Evolutionary conservation across 2,888 invertebrate species (phyloP).

Genomic region (Eupithecia dodoneata): DNA sequence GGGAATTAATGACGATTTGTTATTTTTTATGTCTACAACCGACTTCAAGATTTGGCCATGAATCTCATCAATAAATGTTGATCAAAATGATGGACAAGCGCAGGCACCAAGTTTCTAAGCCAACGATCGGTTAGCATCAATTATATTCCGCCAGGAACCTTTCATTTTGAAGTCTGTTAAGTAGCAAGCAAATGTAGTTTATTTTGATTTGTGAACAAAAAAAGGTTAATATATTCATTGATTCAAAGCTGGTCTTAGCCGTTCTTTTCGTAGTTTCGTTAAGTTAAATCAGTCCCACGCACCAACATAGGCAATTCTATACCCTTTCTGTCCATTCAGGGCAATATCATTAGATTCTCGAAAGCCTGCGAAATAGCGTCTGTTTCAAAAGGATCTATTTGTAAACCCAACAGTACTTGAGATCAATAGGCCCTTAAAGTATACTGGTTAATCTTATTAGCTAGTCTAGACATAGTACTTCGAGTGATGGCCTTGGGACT

Average conservation of each 20-base stretch:
- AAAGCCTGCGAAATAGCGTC: conserved; percentile 3
- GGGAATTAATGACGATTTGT: no score
- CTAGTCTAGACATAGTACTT: conserved; percentile 3
- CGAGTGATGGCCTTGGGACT: neutral
- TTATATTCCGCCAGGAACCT: neutral
- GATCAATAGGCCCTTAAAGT: conserved; percentile 10
- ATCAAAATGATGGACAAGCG: neutral
- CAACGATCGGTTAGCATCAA: no score
- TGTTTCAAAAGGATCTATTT: conserved; percentile 6
- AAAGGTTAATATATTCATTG: conserved; percentile 2
- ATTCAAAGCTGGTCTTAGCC: neutral
- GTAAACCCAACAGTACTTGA: conserved; percentile 3
- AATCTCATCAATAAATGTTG: neutral
- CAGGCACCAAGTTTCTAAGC: neutral
- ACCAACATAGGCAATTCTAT: neutral
- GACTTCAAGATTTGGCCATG: neutral
- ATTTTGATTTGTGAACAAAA: neutral
- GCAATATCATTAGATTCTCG: conserved; percentile 2
- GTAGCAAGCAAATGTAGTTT: neutral
- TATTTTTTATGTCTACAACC: neutral
- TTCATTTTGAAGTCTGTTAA: neutral
- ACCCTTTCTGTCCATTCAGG: neutral
- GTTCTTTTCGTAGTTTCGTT: neutral
- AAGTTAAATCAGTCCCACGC: neutral
- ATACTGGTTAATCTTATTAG: conserved; percentile 8